These are phyloP conservation scores for Philaenus spumarius DNA, from an alignment of 1,140 invertebrate species.

Conservation along the genomic window DNA sequence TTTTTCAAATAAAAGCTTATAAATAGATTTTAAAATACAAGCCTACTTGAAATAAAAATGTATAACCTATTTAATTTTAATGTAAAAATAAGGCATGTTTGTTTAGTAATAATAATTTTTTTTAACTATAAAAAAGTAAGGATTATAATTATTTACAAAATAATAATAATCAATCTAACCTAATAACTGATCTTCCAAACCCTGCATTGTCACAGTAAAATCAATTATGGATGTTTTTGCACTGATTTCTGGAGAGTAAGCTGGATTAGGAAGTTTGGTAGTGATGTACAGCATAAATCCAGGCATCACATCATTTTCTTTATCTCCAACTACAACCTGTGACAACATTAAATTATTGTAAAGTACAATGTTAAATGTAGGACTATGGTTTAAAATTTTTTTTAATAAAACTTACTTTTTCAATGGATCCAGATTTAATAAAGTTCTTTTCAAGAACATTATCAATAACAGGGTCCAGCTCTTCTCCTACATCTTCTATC, in stretches of 20 bases:
- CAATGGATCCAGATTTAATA: conserved; percentile 91
- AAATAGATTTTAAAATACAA: too few species aligned
- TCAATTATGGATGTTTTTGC: conserved; percentile 96
- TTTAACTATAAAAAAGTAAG: too few species aligned
- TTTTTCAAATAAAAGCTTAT: too few species aligned
- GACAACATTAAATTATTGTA: conserved; percentile 6
- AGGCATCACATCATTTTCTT: conserved; percentile 94
- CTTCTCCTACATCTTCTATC: conserved; percentile 91
- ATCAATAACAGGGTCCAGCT: conserved; percentile 92
- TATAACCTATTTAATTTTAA: too few species aligned
- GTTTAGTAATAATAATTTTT: too few species aligned
- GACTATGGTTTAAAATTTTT: too few species aligned
- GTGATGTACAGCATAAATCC: conserved; percentile 95
- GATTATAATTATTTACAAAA: too few species aligned
- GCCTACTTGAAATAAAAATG: too few species aligned
- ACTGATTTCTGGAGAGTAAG: conserved; percentile 93
- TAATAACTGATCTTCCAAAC: conserved; percentile 90
- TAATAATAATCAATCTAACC: too few species aligned
- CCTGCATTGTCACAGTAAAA: conserved; percentile 95
- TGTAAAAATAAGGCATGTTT: too few species aligned
- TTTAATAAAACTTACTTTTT: conserved; percentile 70
- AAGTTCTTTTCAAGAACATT: conserved; percentile 97
- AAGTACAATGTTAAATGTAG: too few species aligned
- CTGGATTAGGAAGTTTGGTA: conserved; percentile 91
- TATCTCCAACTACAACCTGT: conserved; percentile 79